Evolutionary conservation across 1,140 invertebrate species (phyloP), one percentile per base, ranked within the genome.

Genomic region (Drosophila nigromelanica): DNA sequence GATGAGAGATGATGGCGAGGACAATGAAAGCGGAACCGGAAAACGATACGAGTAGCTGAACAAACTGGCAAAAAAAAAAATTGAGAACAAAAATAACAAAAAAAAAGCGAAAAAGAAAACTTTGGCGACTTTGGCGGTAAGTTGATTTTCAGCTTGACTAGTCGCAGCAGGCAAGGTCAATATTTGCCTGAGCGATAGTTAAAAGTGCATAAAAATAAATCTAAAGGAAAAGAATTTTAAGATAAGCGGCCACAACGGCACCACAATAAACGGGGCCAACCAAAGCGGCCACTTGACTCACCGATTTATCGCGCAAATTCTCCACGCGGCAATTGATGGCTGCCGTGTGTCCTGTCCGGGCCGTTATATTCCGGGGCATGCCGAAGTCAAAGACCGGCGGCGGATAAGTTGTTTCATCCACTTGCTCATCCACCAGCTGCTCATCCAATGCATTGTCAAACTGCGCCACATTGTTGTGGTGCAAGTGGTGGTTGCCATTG

Each of bases 291-390:
- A 48, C 35, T 64, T 55, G 51, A 55, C 95, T 96, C 92, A 97
- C 96, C 93, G 95, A 95, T 93, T 97, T 97, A 92, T 97, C 96
- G 40, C 96, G 95, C 33, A 97, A 93, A 78, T 97, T 95, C 92
- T 96, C 95, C 66, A 97, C 96, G 80, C 96, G 94, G 92, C 96
- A 97, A 91, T 97, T 96, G 75, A 97, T 93, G 92, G 96, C 96
- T 43, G 96, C 96, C 64, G 96, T 96, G 92, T 97, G 96, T 35
- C 96, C 96, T 42, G 96, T 95, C 63, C 96, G 94, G 1, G 96
- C 96, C 24, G 96, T 97, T 68, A 97, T 95, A 92, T 97, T 97
- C 50, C 96, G 92, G 30, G 95, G 94, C 72, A 97, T 95, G 78
- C 95, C 95, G 90, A 95, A 95, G 92, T 96, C 96, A 91, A 97